Evolutionary conservation across 2,113 vertebrate genomes (phyloP), one percentile per base, ranked within the genome.

Genomic region (Antechinus flavipes): DNA sequence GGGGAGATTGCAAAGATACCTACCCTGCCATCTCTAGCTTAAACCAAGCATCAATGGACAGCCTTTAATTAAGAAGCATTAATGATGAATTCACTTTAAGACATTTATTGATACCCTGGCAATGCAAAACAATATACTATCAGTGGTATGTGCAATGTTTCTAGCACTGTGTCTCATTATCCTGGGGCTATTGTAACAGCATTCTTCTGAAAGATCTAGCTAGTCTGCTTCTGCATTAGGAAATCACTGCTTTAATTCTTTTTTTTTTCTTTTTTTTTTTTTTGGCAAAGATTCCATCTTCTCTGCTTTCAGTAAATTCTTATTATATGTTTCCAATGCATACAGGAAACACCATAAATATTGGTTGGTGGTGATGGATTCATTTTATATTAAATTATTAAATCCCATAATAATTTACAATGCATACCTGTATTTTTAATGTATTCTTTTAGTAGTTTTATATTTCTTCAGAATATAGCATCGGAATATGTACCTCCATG

Each of bases 141-240:
- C 91, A 84, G 7, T 42, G 68, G 19, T 23, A 42, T 94, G 61
- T 84, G 52, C 2, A 90, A 90, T 90, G n/a, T 94, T 96, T 52
- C 25, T 55, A 56, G 25, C 30, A 12, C 12, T 92, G 7, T 26
- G 42, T 22, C 47, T 35, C 58, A 14, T 47, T 94, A 89, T 90
- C 0, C 12, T 94, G 8, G 6, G n/a, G 27, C 3, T 96, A 96
- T 27, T 12, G 91, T 92, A 91, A 24, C 94, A 61, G 52, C 10
- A 93, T 94, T 92, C 91, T 91, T 93, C 90, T 92, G n/a, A 12
- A 94, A 94, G 25, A n/a, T 93, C 93, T 94, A 61, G 3, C 76
- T 90, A 91, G 68, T 46, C 12, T 91, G 0, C 56, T 7, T 53
- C 0, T n/a, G 52, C 35, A 24, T 76, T 42, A 52, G 55, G 27